Conservation (phyloP, 2,888 invertebrate species). For the Leptinotarsa juncta region DNA sequence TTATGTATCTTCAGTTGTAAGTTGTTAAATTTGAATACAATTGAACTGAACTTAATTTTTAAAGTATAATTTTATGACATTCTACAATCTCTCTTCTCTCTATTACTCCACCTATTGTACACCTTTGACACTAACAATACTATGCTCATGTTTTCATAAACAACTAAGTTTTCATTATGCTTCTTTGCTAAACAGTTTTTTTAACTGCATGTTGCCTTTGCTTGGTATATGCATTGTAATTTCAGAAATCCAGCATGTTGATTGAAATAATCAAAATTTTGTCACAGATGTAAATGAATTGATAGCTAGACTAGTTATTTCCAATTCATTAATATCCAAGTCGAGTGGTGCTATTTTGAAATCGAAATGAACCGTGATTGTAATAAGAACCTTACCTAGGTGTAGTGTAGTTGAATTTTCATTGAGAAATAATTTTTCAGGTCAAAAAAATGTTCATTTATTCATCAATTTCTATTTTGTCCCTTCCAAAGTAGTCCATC, state of each 20-base stretch:
- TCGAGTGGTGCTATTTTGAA: not conserved
- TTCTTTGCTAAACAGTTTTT: slow-evolving; percentile 45
- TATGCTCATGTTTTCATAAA: slow-evolving; percentile 41
- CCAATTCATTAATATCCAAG: too few species aligned
- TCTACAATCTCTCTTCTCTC: slow-evolving; percentile 22
- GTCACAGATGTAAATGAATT: not conserved
- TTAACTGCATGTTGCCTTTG: slow-evolving; percentile 38
- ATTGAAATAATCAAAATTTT: not conserved
- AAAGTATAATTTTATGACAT: not conserved
- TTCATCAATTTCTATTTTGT: too few species aligned
- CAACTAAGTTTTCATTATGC: slow-evolving; percentile 44
- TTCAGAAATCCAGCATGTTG: not conserved
- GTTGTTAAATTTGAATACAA: not conserved
- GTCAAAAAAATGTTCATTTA: too few species aligned
- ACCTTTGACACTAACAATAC: slow-evolving; percentile 27
- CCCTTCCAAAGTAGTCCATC: too few species aligned
- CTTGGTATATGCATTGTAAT: not conserved
- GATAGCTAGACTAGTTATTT: not conserved
- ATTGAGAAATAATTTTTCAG: too few species aligned
- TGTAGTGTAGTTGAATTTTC: too few species aligned
- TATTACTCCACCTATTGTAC: slow-evolving; percentile 12
- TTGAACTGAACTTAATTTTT: not conserved
- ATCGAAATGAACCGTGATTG: too few species aligned
- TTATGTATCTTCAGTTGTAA: too few species aligned
- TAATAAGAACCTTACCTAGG: too few species aligned